These are phyloP conservation scores for Drosophila suzukii DNA, from an alignment of 1,140 invertebrate genomes.

Conservation along the genomic window DNA sequence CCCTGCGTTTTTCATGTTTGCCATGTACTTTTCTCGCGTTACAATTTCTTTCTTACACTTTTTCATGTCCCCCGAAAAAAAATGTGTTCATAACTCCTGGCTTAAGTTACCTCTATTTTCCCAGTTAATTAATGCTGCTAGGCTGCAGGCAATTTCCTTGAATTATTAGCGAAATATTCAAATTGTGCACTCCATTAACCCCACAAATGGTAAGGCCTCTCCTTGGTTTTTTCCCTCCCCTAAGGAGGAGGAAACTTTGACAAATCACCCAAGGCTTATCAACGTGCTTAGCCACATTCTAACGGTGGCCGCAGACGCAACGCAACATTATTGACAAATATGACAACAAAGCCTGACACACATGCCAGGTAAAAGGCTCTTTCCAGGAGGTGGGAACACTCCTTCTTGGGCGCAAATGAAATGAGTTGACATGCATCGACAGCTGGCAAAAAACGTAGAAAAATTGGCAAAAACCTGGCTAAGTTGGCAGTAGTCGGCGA, in stretches of 20 bases:
- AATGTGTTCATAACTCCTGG: conserved; percentile 63
- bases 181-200: conserved; percentile 45
- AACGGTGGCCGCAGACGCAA: conserved; percentile 44
- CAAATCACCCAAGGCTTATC: conserved; percentile 41
- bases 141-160: conserved; percentile 1
- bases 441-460: conserved; percentile 25
- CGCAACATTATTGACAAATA: conserved; percentile 59
- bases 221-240: conserved; percentile 3
- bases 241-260: conserved; percentile 14
- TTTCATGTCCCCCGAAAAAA: neutral
- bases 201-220: conserved; percentile 14
- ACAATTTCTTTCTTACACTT: conserved; percentile 48
- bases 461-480: conserved; percentile 14
- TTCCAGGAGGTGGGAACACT: conserved; percentile 49
- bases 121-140: conserved; percentile 13
- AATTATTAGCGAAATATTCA: conserved; percentile 35
- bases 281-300: conserved; percentile 40
- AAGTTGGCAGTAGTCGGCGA: conserved; percentile 23
- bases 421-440: conserved; percentile 78
- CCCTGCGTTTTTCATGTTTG: conserved; percentile 31
- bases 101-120: neutral
- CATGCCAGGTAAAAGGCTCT: conserved; percentile 25
- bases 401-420: conserved; percentile 64
- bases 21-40: conserved; percentile 41
- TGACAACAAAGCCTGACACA: conserved; percentile 63